Conservation (phyloP, 2,797 vertebrate genomes). For the Clarias pachynema region DNA sequence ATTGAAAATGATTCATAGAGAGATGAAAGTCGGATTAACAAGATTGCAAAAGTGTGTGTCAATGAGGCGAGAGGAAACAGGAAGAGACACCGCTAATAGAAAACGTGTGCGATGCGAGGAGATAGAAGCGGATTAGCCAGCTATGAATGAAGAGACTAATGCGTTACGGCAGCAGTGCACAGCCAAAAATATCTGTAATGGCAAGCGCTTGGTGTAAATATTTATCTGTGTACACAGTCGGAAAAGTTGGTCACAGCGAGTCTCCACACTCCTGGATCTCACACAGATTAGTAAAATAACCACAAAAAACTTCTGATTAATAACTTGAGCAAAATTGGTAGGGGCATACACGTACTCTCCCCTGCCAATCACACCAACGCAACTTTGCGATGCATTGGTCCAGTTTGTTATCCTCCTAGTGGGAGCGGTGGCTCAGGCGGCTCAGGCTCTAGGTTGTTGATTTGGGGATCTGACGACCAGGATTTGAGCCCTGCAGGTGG, state of each 20-base stretch:
- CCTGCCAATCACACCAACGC: background rate
- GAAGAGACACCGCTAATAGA: background rate
- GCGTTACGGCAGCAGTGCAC: background rate
- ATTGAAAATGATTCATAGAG: background rate
- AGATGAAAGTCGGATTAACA: conserved; percentile 15
- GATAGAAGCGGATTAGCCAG: background rate
- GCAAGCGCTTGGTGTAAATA: background rate
- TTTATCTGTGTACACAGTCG: background rate
- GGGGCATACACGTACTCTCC: background rate
- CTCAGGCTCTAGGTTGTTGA: too few species aligned
- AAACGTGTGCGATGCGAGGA: background rate
- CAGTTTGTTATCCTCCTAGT: too few species aligned
- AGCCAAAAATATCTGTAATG: background rate
- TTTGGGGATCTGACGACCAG: too few species aligned
- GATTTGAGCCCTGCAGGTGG: too few species aligned
- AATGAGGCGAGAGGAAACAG: background rate
- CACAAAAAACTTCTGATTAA: background rate
- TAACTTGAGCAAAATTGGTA: background rate
- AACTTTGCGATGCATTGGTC: too few species aligned
- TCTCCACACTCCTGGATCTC: background rate
- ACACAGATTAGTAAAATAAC: too few species aligned
- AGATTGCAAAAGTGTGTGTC: background rate
- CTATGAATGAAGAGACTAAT: background rate
- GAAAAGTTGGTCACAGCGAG: background rate
- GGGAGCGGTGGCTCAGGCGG: too few species aligned